Percentiles rank a stretch among this genome's conserved stretches.
These are phyloP conservation scores for Morus bassanus DNA, from an alignment of 2,797 vertebrate species.

Conservation along the genomic window DNA sequence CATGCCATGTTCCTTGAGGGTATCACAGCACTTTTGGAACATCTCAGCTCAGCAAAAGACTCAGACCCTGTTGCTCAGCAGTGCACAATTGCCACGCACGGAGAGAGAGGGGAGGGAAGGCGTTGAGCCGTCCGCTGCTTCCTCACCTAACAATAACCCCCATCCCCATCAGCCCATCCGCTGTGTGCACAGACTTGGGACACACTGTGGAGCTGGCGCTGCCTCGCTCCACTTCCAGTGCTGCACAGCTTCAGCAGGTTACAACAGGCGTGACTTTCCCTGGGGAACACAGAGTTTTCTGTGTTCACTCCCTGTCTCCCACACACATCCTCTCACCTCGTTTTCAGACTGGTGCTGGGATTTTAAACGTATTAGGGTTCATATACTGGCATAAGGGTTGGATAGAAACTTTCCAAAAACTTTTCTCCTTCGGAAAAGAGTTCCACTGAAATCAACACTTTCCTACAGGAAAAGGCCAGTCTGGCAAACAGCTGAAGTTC, in stretches of 20 bases:
- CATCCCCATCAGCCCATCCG: neutral
- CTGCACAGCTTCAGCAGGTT: neutral
- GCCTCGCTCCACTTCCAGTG: neutral
- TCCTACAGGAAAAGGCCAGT: conserved; percentile 55
- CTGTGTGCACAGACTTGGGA: neutral
- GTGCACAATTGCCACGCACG: neutral
- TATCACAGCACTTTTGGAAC: neutral
- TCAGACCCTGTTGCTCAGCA: neutral
- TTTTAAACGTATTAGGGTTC: conserved; percentile 58
- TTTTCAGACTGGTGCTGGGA: conserved; percentile 20
- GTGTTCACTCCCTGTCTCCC: conserved; percentile 7
- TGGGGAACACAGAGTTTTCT: conserved; percentile 19
- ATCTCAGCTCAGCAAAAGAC: neutral
- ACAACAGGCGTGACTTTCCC: neutral
- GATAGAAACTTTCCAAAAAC: conserved; percentile 58
- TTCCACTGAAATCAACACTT: conserved; percentile 66
- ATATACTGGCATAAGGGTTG: conserved; percentile 6
- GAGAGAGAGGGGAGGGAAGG: neutral
- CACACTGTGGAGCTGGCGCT: neutral
- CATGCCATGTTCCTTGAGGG: neutral
- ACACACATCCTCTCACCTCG: conserved; percentile 48
- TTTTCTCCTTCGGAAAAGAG: conserved; percentile 45
- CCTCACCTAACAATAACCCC: neutral
- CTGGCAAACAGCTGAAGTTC: conserved; percentile 52
- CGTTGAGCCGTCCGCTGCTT: neutral